Evolutionary conservation across 1,140 invertebrate genomes (phyloP), one percentile per base, ranked within the genome.

Genomic region (Anoplolepis gracilipes): DNA sequence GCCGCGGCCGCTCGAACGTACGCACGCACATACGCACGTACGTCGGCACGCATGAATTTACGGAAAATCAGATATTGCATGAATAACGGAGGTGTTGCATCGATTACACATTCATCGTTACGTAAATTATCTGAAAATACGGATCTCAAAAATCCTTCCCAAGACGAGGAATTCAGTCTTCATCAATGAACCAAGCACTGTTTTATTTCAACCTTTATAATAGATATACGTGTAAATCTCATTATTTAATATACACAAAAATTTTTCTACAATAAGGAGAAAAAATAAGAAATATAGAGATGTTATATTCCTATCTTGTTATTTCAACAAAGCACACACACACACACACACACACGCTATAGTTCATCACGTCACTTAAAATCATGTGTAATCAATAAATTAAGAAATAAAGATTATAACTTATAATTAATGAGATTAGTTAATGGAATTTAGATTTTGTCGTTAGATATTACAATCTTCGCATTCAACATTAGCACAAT

Each of bases 1-100:
- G 42, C 19, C 3, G 30, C 39, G 6, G n/a, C n/a, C n/a, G n/a
- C n/a, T n/a, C n/a, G 55, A 73, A 59, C 49, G 30, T 19, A 36
- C 70, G 46, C 42, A 77, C 7, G 5, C 33, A n/a, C n/a, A n/a
- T 49, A 19, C n/a, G 62, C 36, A 30, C 36, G 78, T 19, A 69
- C 22, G 49, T 46, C 11, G 55, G 61, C 42, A 42, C 19, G 67
- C 73, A 69, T 28, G 36, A 7, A 49, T 55, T 62, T 76, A 85
- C 6, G 22, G 6, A 81, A 88, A 88, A 89, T 88, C 87, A 77
- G 87, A 89, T 89, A 86, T 64, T 59, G 30, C 70, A 55, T 62
- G 69, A 88, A 88, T 85, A 22, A 2, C 39, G 30, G 36, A 53
- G 11, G 22, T n/a, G 61, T 62, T 62, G n/a, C 46, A 16, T 57